Evolutionary conservation across 2,797 vertebrate species (phyloP), one percentile per base, ranked within the genome.

Genomic region (Parambassis ranga): DNA sequence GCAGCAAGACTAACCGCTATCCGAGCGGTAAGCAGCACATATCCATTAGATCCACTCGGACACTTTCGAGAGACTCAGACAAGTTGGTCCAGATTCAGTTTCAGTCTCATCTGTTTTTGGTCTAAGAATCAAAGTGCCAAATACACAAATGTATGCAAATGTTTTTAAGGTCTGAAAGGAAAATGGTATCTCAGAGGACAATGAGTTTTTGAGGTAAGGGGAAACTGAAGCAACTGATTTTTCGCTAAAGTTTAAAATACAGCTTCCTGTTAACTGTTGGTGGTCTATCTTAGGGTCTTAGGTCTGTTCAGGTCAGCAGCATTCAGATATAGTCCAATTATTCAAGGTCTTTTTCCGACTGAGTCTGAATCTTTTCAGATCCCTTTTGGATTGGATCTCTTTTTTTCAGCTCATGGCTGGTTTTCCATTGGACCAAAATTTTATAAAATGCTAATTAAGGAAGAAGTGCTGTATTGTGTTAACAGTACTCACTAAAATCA

Each of bases 301-400:
- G 52, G 49, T 71, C 35, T 7, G 23, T 41, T 59, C 11, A 37
- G 32, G 39, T 60, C 38, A 64, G 50, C 28, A 4, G 8, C 18
- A 26, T 47, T 67, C 10, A 5, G 39, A 63, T 50, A 26, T 11
- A 14, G 24, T 43, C 39, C 15, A 28, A 56, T 67, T 43, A 61
- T 64, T 38, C 8, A 13, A n/a, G 26, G 33, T 35, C 16, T 13
- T 8, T 33, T 48, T 65, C 22, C 55, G 24, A 50, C 20, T 26
- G 14, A 0, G n/a, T 16, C 16, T 30, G 1, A 51, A 51, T 52
- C 10, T 28, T 49, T 49, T 26, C 18, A n/a, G 15, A 42, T 22
- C 6, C 23, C 10, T n/a, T 42, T 55, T 14, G 6, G 7, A 37
- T 30, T 23, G 16, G 8, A 6, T 14, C n/a, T 18, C 10, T 31